These are phyloP conservation scores for Cyrtodaria siliqua DNA, from an alignment of 2,888 invertebrate species.

Conservation along the genomic window DNA sequence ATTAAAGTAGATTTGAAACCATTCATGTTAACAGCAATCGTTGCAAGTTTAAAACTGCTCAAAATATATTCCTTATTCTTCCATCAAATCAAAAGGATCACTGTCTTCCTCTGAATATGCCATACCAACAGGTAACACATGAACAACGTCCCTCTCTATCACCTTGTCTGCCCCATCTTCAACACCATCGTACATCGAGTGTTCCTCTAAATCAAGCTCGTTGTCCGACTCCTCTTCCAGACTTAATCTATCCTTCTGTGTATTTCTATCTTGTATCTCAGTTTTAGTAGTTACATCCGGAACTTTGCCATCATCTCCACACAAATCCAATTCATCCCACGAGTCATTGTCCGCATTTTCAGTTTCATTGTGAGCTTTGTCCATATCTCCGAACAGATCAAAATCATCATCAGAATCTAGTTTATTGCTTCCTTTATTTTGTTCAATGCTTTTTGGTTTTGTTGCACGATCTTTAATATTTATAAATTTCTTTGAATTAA, in stretches of 20 bases:
- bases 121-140: conserved; percentile 18
- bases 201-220: conserved; percentile 51
- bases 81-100: conserved; percentile 74
- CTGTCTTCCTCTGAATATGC: conserved; percentile 53
- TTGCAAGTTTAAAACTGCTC: no score
- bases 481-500: no score
- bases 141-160: conserved; percentile 19
- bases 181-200: conserved; percentile 46
- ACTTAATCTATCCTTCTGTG: background rate
- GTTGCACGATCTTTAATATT: no score
- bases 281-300: no score
- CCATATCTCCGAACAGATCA: background rate
- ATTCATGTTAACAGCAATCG: no score
- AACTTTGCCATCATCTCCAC: no score
- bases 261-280: no score
- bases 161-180: conserved; percentile 44
- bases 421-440: conserved; percentile 4
- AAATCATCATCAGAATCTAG: conserved; percentile 10
- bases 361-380: no score
- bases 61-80: conserved; percentile 44
- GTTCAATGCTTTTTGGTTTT: no score
- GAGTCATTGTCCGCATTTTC: no score
- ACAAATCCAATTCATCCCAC: no score
- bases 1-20: no score
- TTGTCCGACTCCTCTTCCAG: conserved; percentile 26